A percentile compares a stretch with the other conserved stretches of the same genome.
phyloP scores from a whole-genome alignment of 2,113 vertebrate genomes.

The Sapayoa aenigma region DNA sequence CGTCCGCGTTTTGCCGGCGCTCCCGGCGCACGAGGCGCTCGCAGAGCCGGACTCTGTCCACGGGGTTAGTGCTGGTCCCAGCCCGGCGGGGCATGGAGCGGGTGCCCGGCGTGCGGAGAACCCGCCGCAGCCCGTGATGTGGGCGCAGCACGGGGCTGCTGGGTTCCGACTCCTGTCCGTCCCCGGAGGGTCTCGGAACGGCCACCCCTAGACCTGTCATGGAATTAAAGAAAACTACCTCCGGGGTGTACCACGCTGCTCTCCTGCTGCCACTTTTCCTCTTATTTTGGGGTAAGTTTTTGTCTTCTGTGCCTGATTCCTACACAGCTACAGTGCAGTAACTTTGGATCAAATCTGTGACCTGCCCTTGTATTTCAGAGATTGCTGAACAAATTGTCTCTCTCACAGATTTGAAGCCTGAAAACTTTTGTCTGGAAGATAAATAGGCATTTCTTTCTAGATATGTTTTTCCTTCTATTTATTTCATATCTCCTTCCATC shows the following conservation, averaged over 20 bases:
- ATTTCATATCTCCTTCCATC: neutral
- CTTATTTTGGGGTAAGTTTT: constrained; percentile 68
- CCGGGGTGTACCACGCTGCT: constrained; percentile 61
- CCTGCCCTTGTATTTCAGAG: neutral
- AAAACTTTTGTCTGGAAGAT: neutral
- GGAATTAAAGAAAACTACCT: constrained; percentile 66
- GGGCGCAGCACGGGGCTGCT: neutral
- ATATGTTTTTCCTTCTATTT: neutral
- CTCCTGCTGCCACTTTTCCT: constrained; percentile 76
- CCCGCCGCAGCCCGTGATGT: neutral
- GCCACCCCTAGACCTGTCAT: constrained; percentile 56
- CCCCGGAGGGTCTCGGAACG: neutral
- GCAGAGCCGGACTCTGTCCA: constrained; percentile 54
- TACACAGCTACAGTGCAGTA: neutral
- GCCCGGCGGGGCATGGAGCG: neutral
- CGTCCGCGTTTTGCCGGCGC: constrained; percentile 60
- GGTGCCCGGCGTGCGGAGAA: neutral
- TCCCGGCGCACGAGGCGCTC: constrained; percentile 38
- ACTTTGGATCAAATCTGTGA: neutral
- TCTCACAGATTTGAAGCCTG: neutral
- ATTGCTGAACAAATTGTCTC: neutral
- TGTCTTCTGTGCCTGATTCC: neutral
- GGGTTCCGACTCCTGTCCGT: neutral
- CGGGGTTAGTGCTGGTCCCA: neutral
- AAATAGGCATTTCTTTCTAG: neutral